Evolutionary conservation across 2,797 vertebrate genomes (phyloP).

Genomic region (Crocodylus rhombifer): DNA sequence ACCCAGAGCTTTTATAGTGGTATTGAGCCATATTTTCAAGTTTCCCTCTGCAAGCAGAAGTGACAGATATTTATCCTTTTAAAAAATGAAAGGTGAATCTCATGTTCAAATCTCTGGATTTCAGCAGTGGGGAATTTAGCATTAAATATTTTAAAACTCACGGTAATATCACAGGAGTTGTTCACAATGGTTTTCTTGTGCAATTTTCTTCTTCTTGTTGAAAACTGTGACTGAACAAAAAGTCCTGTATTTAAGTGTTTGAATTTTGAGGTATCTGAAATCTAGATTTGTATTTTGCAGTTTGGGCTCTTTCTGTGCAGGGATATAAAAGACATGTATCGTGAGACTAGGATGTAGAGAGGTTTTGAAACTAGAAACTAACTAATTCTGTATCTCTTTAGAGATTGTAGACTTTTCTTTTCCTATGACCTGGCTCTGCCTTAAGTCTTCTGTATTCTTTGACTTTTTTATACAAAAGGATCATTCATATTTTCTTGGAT

Average conservation of each 20-base stretch:
- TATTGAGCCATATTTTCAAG: slow-evolving; percentile 62
- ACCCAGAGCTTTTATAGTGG: slow-evolving; percentile 6
- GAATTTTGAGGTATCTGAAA: slow-evolving; percentile 31
- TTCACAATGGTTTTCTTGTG: not conserved
- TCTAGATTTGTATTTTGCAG: slow-evolving; percentile 2
- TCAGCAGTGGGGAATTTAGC: slow-evolving; percentile 26
- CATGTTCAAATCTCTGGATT: not conserved
- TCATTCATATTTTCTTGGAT: accelerated
- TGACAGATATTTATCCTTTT: slow-evolving; percentile 48
- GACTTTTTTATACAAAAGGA: not conserved
- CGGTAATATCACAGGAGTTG: slow-evolving; percentile 23
- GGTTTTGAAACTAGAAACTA: not conserved
- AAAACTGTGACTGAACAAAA: too few relatives aligned
- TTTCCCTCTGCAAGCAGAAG: slow-evolving; percentile 48
- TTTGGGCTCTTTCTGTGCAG: not conserved
- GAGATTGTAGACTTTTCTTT: not conserved
- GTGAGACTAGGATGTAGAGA: not conserved
- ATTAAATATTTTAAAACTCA: not conserved
- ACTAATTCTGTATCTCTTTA: not conserved
- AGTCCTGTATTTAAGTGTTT: slow-evolving; percentile 8
- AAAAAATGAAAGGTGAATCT: slow-evolving; percentile 57
- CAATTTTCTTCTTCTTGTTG: not conserved
- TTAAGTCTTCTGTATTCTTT: not conserved
- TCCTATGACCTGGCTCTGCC: not conserved
- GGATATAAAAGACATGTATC: not conserved